A percentile compares a stretch with the other conserved stretches of the same genome.
Conservation (phyloP, 2,888 invertebrate genomes). For the Acanthosepion lycidas region DNA sequence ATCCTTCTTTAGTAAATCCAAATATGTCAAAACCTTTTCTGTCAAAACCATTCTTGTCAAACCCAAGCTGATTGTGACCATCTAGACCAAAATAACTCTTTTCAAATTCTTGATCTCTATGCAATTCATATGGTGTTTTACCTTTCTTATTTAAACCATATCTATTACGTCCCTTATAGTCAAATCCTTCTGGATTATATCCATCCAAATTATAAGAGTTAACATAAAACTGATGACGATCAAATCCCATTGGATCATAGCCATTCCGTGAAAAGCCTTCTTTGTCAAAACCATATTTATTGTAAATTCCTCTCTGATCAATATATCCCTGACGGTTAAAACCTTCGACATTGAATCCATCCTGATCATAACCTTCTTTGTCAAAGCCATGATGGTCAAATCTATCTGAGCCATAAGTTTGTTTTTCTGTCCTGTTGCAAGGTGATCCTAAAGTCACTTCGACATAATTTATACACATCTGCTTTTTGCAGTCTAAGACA, state of each 20-base stretch:
- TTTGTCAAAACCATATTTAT: conserved; percentile 64
- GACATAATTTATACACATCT: conserved; percentile 70
- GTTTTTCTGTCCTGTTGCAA: conserved; percentile 62
- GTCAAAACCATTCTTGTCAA: conserved; percentile 68
- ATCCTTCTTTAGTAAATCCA: conserved; percentile 69
- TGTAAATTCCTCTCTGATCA: conserved; percentile 63
- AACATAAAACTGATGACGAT: conserved; percentile 65
- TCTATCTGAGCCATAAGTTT: conserved; percentile 58
- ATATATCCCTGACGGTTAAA: conserved; percentile 61
- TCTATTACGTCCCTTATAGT: conserved; percentile 69
- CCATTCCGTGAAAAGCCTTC: conserved; percentile 67
- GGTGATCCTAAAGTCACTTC: conserved; percentile 62
- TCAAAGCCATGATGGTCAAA: conserved; percentile 67
- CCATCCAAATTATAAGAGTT: conserved; percentile 71
- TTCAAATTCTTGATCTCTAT: background rate
- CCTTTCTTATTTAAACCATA: conserved; percentile 70
- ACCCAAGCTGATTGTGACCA: conserved; percentile 68
- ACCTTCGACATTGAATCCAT: conserved; percentile 67
- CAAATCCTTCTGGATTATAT: conserved; percentile 69
- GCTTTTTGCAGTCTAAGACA: conserved; percentile 66
- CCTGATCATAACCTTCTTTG: conserved; percentile 63
- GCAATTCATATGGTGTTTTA: conserved; percentile 64
- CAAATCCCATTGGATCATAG: conserved; percentile 68
- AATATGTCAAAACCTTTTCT: conserved; percentile 70
- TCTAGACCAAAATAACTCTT: conserved; percentile 57